Evolutionary conservation across 1,140 invertebrate genomes (phyloP), one percentile per base, ranked within the genome.

Genomic region (Cephus cinctus): DNA sequence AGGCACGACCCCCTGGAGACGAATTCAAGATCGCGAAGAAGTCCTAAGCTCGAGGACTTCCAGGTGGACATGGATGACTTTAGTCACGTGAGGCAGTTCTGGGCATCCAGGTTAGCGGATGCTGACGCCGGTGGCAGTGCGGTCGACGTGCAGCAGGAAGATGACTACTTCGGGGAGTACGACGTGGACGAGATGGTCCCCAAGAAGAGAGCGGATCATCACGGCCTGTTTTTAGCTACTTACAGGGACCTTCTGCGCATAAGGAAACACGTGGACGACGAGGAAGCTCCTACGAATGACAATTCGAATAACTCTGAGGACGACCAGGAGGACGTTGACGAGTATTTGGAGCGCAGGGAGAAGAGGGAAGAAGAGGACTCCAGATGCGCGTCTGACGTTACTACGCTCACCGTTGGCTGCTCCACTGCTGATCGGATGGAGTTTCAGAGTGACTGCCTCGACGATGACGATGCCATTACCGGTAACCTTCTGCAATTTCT

Each of bases 361-460:
- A 71, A 68, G 41, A 61, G 71, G 23, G 65, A 72, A 23, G 60
- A 63, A 27, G 65, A 68, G 5, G 61, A 62, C n/a, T 54, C 71
- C 20, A 63, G 63, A 36, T 73, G 71, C 45, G 68, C 50, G 41
- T 62, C 71, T 22, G 74, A 77, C 55, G 77, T 83, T 60, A 80
- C 82, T 36, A 83, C 80, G 56, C 78, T 86, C 11, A 80, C 80
- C 47, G 78, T 88, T 21, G 86, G 86, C 8, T 88, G 86, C 62
- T 83, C 79, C n/a, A 77, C 75, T 5, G 78, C 81, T 52, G 86
- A 89, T 67, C 83, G 82, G 20, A 82, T 89, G 75, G 84, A 88
- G 66, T 84, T 89, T 63, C 81, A 82, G 51, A 83, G 82, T 21
- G 78, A 83, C 43, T 89, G 86, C 70, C 72, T 80, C 31, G 77